Base-by-base conservation (phyloP, 2,113 vertebrate genomes). In the Zosterops pallidus region DNA sequence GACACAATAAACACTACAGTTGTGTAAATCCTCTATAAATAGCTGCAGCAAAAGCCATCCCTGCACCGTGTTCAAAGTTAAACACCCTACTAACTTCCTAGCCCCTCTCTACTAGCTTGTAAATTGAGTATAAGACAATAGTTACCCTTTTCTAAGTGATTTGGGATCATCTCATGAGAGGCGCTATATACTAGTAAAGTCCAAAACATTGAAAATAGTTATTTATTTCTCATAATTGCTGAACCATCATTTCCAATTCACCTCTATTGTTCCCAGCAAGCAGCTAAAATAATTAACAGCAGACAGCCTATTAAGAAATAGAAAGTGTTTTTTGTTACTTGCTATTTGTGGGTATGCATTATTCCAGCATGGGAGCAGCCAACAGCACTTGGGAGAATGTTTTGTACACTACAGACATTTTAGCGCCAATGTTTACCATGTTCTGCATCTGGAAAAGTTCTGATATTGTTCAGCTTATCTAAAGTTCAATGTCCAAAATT, bases 281-380 rank as follows among this genome's bases (percentile, higher is more conserved):
- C 21, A 93, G 75, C 91, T 92, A 87, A 90, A 97, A 96, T 95
- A 92, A 95, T 94, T 91, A 92, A 96, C 79, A 96, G 92, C 94
- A 96, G 82, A 95, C 88, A 96, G 88, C 41, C 75, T 88, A 78
- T 95, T 93, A 96, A 92, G 90, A 96, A 96, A 93, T 83, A 89
- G 88, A 96, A 97, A 96, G 95, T 94, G 93, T 71, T 96, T 92
- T 92, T 93, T 31, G 79, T 94, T 90, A 33, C 50, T 92, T 93
- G 63, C 78, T 94, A 90, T 95, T 96, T 92, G 84, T 92, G 92
- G 72, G 16, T 78, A 56, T 62, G 39, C 75, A 74, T 91, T 92
- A 72, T 82, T 95, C 82, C 78, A 95, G 60, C 63, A 53, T 62
- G 57, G 44, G 37, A 94, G 69, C 55, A 90, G 69, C 69, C 80